phyloP scores from a whole-genome alignment of 2,113 vertebrate genomes.

The Bujurquina vittata region DNA sequence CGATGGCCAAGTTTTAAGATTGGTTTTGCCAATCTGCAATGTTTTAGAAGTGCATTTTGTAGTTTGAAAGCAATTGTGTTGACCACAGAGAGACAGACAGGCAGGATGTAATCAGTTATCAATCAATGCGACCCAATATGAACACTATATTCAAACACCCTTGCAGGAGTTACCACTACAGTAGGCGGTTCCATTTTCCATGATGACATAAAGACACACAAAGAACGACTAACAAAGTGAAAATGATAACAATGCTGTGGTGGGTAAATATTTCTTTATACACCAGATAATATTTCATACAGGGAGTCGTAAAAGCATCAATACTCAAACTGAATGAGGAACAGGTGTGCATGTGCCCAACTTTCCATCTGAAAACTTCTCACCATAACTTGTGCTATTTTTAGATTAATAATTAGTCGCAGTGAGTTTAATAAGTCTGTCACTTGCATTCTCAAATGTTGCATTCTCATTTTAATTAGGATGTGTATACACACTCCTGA shows the following conservation, averaged over 20 bases:
- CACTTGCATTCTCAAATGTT: neutral
- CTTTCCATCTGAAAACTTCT: neutral
- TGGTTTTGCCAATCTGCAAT: too few relatives aligned
- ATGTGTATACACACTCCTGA: neutral
- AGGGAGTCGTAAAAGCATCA: neutral
- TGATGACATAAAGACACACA: neutral
- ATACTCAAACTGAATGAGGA: neutral
- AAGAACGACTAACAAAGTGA: neutral
- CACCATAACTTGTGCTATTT: neutral
- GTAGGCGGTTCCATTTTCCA: neutral
- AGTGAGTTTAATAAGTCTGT: neutral
- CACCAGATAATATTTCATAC: neutral
- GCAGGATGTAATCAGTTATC: neutral
- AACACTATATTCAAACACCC: neutral
- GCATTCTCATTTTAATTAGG: neutral
- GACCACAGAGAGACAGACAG: neutral
- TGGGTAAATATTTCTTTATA: neutral
- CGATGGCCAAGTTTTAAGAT: too few relatives aligned
- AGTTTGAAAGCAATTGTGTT: neutral
- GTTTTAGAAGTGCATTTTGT: neutral
- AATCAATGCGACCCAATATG: neutral
- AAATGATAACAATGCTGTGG: neutral
- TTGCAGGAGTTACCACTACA: neutral
- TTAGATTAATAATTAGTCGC: neutral
- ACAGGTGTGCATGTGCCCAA: too few relatives aligned